Evolutionary conservation across 2,888 invertebrate species (phyloP), one percentile per base, ranked within the genome.

Genomic region (Ecdyonurus torrentis): DNA sequence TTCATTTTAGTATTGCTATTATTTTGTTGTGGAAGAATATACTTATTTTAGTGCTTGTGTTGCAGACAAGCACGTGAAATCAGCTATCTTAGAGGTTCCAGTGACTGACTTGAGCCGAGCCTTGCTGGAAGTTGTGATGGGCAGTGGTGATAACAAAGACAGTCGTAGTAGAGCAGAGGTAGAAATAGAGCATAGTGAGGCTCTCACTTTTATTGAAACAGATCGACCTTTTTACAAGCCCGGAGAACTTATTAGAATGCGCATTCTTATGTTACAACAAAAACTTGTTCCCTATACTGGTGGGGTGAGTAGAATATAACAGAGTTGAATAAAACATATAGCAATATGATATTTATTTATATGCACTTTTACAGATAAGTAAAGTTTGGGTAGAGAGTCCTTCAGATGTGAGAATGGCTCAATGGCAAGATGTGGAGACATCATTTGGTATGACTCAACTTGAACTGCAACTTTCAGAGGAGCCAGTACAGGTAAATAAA

Each of bases 371-470:
- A 1, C 68, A 86, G 85, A 79, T 85, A 66, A 77, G 81, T 20
- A 80, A 82, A 70, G 75, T 86, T 60, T 83, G 82, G 81, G 76
- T 86, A 18, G 81, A 84, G 72, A 84, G 84, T 67, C 86, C 87
- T 0, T 74, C 78, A 0, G 83, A 82, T 0, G 77, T 83, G 0
- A 78, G 82, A 2, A 81, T 85, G 0, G 79, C 80, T 0, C 81
- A 84, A 67, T 87, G 87, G 87, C 74, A 74, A 23, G 78, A 79
- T 60, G 74, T 83, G 1, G 78, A 78, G 55, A 81, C 82, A 0
- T 76, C 82, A 64, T 75, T 81, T 23, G 87, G 87, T 2, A 72
- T 87, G 61, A 79, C 79, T 0, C 85, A 85, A 75, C 67, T 77
- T 68, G 68, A 72, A 73, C 69, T 83, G 75, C 68, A 79, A 70